Evolutionary conservation across 2,797 vertebrate species (phyloP).

Genomic region (Gambelia wislizenii): DNA sequence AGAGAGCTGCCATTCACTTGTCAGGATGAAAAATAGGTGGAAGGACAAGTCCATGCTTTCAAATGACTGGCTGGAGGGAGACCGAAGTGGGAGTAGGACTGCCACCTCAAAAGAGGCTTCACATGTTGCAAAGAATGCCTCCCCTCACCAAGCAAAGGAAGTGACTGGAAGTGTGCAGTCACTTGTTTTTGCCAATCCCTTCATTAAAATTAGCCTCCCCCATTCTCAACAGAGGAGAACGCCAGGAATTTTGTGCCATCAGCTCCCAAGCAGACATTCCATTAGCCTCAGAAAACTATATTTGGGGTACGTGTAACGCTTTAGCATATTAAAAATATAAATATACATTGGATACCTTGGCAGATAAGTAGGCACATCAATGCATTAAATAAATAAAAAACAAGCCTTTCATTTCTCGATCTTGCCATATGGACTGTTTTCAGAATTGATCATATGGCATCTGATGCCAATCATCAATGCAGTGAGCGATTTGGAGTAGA

Average conservation of each 20-base stretch:
- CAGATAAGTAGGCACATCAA: not conserved
- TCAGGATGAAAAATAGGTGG: not conserved
- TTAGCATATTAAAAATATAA: not conserved
- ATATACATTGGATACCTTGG: not conserved
- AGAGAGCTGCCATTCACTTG: conserved; percentile 31
- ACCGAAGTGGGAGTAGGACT: no score
- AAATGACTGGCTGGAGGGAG: not conserved
- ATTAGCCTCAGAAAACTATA: not conserved
- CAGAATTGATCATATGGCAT: not conserved
- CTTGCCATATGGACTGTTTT: not conserved
- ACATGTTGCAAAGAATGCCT: not conserved
- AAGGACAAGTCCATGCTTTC: not conserved
- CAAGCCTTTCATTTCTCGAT: not conserved
- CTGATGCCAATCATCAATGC: no score
- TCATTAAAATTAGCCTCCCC: no score
- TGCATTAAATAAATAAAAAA: not conserved
- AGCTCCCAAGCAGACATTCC: not conserved
- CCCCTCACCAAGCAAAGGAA: not conserved
- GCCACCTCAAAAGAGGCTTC: not conserved
- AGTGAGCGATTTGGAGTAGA: not conserved
- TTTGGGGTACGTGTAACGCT: not conserved
- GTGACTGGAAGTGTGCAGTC: not conserved
- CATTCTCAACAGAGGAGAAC: not conserved
- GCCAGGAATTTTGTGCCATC: not conserved
- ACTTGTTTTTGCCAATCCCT: not conserved